Base-by-base conservation (phyloP, 2,888 invertebrate species). In the Sinelater perroti region DNA sequence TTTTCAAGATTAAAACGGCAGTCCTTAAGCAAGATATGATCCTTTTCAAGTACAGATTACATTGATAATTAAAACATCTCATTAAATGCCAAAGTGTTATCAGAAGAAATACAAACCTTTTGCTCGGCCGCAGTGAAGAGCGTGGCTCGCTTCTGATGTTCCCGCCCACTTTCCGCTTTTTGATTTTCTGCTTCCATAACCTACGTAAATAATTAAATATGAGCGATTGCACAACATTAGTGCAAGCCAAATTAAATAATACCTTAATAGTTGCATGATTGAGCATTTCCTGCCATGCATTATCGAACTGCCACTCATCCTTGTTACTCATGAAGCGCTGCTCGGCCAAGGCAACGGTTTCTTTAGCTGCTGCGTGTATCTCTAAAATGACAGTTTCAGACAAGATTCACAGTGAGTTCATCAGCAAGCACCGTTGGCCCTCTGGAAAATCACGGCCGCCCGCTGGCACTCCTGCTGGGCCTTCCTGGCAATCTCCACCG, bases 261-360 rank as follows among this genome's bases (percentile, higher is more conserved):
- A 91, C 92, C 85, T 95, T 93, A 73, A 93, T 90, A 58, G 95
- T 95, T 62, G 95, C 95, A 83, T 95, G 94, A 81, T 96, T 97
- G 61, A 97, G 85, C 86, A 95, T 94, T 79, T 97, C 97, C 80
- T 97, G 97, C 96, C 96, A 96, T 68, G 95, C 95, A 80, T 90
- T 91, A 80, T 96, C 95, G 77, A 97, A 95, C 77, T 93, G 91
- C 86, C 90, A 89, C 76, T 90, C 89, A 68, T 89, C 86, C 74
- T 88, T 87, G 72, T 90, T 87, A 75, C 85, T 86, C 71, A 83
- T 75, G 71, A 88, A 91, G 62, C 93, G 83, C 75, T 91, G 88
- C 76, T 96, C 96, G 0, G 97, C 96, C 38, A 95, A 76, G 0
- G 91, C 88, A 50, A 96, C 95, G 0, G 95, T 95, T 81, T 96